Percentiles rank a stretch among this genome's conserved stretches.
Conservation (phyloP, 2,888 invertebrate species). For the Kuschelorhynchus macadamiae region DNA sequence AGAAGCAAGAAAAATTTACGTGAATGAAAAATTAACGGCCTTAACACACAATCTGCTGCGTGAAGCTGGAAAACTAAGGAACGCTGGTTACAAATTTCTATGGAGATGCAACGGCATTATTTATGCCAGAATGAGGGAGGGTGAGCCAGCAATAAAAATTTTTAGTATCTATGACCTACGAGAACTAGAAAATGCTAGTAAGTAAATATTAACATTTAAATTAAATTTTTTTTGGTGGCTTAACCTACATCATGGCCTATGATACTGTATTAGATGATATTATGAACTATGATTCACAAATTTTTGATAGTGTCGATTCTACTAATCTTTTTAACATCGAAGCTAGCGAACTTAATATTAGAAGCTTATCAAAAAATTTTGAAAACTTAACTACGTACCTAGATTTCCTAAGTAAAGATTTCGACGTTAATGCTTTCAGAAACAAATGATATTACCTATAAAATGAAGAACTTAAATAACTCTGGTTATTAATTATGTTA, state of each 20-base stretch:
- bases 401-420: too few species aligned
- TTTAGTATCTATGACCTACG: background rate
- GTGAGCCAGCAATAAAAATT: slow-evolving; percentile 1
- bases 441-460: too few species aligned
- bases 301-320: background rate
- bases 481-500: too few species aligned
- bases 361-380: too few species aligned
- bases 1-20: background rate
- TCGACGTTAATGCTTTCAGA: too few species aligned
- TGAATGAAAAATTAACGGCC: background rate
- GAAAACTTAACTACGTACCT: too few species aligned
- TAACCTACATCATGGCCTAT: background rate
- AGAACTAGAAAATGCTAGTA: background rate
- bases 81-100: background rate
- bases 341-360: too few species aligned
- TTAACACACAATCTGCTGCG: background rate
- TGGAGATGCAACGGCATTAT: background rate
- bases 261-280: background rate
- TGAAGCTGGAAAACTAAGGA: background rate
- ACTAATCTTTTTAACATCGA: too few species aligned
- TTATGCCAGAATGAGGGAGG: background rate
- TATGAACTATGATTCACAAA: background rate
- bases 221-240: background rate
- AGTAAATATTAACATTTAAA: background rate
- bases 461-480: too few species aligned